These are phyloP conservation scores for Chionomys nivalis DNA, from an alignment of 2,113 vertebrate species.

Conservation along the genomic window DNA sequence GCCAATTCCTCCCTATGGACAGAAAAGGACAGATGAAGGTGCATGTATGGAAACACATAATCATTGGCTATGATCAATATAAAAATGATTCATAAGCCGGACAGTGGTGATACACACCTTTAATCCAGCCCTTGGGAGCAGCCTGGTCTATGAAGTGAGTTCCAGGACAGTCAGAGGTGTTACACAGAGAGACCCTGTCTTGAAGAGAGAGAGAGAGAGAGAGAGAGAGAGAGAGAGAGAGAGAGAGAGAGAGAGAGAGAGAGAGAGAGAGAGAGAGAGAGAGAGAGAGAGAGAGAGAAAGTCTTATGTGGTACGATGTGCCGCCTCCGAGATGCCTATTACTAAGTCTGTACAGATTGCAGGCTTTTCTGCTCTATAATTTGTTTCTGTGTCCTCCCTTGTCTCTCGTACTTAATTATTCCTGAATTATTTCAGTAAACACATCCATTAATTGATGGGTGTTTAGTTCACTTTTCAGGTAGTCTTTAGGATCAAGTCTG, in stretches of 20 bases:
- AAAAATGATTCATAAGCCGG: not conserved
- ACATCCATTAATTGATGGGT: not conserved
- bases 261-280: no score
- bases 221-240: no score
- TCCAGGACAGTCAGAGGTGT: no score
- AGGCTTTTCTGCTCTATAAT: not conserved
- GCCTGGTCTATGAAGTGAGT: no score
- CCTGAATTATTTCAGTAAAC: not conserved
- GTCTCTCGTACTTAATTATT: not conserved
- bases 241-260: no score
- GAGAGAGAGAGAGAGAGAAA: no score
- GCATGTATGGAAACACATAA: fast-evolving
- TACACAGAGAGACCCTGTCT: no score
- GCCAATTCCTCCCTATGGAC: not conserved
- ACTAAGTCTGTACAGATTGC: not conserved
- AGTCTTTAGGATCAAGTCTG: not conserved
- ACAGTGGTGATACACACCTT: no score
- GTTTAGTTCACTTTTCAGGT: not conserved
- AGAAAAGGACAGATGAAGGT: constrained; percentile 29
- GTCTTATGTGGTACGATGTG: not conserved
- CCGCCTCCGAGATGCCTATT: not conserved
- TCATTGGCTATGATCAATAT: not conserved
- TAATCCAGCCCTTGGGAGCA: no score
- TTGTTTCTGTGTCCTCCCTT: not conserved
- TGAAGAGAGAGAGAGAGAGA: no score